Conservation (phyloP, 2,888 invertebrate genomes). For the Helobdella robusta region DNA sequence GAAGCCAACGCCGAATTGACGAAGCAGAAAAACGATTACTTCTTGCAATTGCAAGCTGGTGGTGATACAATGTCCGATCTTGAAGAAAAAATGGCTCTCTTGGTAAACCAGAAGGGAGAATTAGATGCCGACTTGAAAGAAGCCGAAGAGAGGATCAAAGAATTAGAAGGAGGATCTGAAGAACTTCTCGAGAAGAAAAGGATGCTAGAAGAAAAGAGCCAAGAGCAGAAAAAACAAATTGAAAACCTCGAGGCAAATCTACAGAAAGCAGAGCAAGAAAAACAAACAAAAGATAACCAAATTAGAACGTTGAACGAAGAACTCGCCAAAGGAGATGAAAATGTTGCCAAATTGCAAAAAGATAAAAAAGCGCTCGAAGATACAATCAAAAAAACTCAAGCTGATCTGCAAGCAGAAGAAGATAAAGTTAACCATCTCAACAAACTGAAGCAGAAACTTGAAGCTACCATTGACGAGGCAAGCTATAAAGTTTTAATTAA, state of each 20-base stretch:
- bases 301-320: conserved; percentile 74
- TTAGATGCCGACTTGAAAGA: conserved; percentile 81
- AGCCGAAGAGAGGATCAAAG: conserved; percentile 87
- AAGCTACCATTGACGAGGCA: conserved; percentile 87
- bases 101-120: conserved; percentile 88
- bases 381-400: conserved; percentile 49
- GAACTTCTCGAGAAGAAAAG: conserved; percentile 88
- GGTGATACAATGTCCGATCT: conserved; percentile 77
- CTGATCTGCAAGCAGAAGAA: conserved; percentile 69
- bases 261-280: conserved; percentile 88
- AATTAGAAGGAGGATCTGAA: conserved; percentile 93
- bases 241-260: conserved; percentile 88
- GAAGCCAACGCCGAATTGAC: conserved; percentile 80
- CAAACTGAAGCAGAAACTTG: conserved; percentile 97
- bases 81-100: conserved; percentile 85
- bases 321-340: conserved; percentile 94
- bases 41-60: conserved; percentile 80
- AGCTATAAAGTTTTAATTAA: conserved; percentile 15
- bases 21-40: conserved; percentile 84
- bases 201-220: conserved; percentile 88
- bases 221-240: conserved; percentile 90
- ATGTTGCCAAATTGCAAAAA: conserved; percentile 97
- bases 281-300: conserved; percentile 95
- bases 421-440: conserved; percentile 99
- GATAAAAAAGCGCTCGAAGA: conserved; percentile 97